These are phyloP conservation scores for Palaemon carinicauda DNA, from an alignment of 1,140 invertebrate species.

Conservation along the genomic window DNA sequence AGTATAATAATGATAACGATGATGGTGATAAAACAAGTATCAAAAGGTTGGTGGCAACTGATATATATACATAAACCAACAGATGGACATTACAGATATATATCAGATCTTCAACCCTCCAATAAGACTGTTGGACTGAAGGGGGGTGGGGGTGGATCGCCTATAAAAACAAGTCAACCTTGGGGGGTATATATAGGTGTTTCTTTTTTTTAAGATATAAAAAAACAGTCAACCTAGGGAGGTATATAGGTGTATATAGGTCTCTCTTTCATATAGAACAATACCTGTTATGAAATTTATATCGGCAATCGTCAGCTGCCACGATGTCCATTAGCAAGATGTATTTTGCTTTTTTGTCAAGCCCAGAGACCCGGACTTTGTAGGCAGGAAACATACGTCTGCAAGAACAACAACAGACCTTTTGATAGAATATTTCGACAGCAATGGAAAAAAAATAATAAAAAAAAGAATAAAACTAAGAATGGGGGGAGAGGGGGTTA, in stretches of 20 bases:
- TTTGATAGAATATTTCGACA: conserved; percentile 45
- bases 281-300: conserved; percentile 98
- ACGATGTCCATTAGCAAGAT: conserved; percentile 97
- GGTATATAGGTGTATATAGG: background rate
- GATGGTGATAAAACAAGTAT: no score
- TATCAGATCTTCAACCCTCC: background rate
- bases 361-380: conserved; percentile 93
- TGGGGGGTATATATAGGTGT: background rate
- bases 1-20: background rate
- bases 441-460: conserved; percentile 9
- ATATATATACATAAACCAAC: conserved; percentile 7
- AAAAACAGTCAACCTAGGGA: conserved; percentile 13
- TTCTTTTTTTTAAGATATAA: background rate
- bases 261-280: conserved; percentile 15
- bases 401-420: conserved; percentile 67
- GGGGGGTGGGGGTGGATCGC: background rate
- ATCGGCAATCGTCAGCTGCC: conserved; percentile 95
- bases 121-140: background rate
- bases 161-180: background rate
- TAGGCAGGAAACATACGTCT: conserved; percentile 98
- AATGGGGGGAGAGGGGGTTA: background rate
- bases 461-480: conserved; percentile 14
- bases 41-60: background rate
- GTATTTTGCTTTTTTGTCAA: conserved; percentile 97
- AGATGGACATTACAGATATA: background rate